Evolutionary conservation across 2,888 invertebrate species (phyloP).

Genomic region (Drosophila neotestacea): DNA sequence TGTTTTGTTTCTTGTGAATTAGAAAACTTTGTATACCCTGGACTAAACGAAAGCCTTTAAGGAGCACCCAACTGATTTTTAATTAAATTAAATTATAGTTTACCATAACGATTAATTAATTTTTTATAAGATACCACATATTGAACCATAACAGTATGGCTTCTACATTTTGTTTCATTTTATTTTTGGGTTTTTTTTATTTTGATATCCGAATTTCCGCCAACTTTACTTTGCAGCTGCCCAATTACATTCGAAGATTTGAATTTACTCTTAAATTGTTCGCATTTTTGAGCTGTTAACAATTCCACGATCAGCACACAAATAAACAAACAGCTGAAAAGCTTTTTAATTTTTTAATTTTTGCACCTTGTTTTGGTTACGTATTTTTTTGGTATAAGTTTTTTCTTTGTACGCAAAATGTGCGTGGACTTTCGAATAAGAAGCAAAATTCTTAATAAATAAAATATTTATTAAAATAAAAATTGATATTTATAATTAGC

Average conservation of each 20-base stretch:
- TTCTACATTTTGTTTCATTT: not conserved
- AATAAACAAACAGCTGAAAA: conserved; percentile 68
- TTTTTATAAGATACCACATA: no score
- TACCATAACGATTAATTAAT: no score
- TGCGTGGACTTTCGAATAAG: not conserved
- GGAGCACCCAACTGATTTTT: not conserved
- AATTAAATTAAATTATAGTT: not conserved
- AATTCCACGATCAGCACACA: conserved; percentile 63
- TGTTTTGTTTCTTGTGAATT: conserved; percentile 9
- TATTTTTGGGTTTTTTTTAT: not conserved
- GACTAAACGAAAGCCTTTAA: not conserved
- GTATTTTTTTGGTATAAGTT: not conserved
- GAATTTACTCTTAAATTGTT: conserved; percentile 25
- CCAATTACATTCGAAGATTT: conserved; percentile 41
- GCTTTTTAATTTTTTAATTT: conserved; percentile 26
- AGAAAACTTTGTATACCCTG: conserved; percentile 24
- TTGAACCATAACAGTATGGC: not conserved
- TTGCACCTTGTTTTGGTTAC: conserved; percentile 45
- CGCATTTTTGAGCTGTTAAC: conserved; percentile 37
- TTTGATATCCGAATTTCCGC: conserved; percentile 14
- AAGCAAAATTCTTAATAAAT: no score
- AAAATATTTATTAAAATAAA: no score
- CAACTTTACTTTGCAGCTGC: conserved; percentile 50
- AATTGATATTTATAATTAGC: no score
- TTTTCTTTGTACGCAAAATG: not conserved